These are phyloP conservation scores for Conomelus anceps DNA, from an alignment of 2,888 invertebrate species.

Conservation along the genomic window DNA sequence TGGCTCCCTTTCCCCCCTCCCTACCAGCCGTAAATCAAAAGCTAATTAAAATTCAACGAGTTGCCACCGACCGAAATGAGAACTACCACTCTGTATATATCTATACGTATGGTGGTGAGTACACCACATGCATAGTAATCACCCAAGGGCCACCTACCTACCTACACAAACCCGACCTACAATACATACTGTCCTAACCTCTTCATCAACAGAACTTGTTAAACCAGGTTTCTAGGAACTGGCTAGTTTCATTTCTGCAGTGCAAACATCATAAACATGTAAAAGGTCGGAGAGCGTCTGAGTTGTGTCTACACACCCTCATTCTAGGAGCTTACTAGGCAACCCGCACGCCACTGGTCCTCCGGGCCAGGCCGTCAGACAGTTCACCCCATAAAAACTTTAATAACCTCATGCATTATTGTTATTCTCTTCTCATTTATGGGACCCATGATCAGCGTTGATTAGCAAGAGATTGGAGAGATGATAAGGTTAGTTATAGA, in stretches of 20 bases:
- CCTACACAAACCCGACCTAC: not conserved
- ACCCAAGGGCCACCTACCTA: not conserved
- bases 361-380: not conserved
- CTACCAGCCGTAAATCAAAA: not conserved
- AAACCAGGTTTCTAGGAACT: not conserved
- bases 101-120: not conserved
- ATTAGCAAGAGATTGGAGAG: not conserved
- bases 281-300: not conserved
- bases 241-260: not conserved
- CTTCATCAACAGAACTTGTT: not conserved
- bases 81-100: not conserved
- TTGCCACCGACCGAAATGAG: not conserved
- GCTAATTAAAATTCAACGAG: not conserved
- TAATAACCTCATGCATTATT: not conserved
- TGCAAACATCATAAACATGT: not conserved
- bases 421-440: not conserved
- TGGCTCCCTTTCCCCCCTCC: not conserved
- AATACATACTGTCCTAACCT: not conserved
- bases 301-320: not conserved
- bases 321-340: not conserved
- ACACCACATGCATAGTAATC: not conserved
- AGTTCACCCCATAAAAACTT: not conserved
- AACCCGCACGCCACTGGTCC: not conserved
- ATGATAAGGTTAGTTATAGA: not conserved
- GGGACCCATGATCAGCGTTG: not conserved